Evolutionary conservation across 2,888 invertebrate species (phyloP).

Genomic region (Schrankia costaestrigalis): DNA sequence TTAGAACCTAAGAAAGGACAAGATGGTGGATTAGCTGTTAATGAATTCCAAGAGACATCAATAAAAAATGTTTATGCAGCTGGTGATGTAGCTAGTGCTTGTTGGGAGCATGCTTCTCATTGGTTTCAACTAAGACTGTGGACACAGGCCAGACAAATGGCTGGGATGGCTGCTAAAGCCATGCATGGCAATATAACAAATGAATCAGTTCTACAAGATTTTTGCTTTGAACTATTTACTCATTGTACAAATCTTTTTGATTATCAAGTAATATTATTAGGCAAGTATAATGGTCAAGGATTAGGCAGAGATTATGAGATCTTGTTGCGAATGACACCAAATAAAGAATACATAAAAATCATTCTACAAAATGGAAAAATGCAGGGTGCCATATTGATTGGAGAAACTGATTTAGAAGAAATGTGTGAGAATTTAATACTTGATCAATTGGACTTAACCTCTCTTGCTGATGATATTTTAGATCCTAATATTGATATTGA

Average conservation of each 20-base stretch:
- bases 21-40: constrained; percentile 93
- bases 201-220: constrained; percentile 89
- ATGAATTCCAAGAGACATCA: constrained; percentile 92
- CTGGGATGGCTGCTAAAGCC: constrained; percentile 93
- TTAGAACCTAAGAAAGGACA: constrained; percentile 70
- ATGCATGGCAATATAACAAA: constrained; percentile 85
- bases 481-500: constrained; percentile 98
- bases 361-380: constrained; percentile 90
- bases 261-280: constrained; percentile 94
- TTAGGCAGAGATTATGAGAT: constrained; percentile 90
- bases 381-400: constrained; percentile 96
- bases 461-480: constrained; percentile 94
- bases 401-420: constrained; percentile 98
- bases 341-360: constrained; percentile 92
- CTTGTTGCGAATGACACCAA: constrained; percentile 90
- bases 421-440: constrained; percentile 98
- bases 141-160: constrained; percentile 99
- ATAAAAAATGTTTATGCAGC: constrained; percentile 92
- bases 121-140: constrained; percentile 98
- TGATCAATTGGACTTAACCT: constrained; percentile 93
- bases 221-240: constrained; percentile 98
- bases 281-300: constrained; percentile 96
- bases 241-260: constrained; percentile 98
- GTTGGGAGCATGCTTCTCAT: constrained; percentile 87
- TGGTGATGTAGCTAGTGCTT: constrained; percentile 95